Conservation (phyloP, 2,888 invertebrate species). For the Heliconius erato region DNA sequence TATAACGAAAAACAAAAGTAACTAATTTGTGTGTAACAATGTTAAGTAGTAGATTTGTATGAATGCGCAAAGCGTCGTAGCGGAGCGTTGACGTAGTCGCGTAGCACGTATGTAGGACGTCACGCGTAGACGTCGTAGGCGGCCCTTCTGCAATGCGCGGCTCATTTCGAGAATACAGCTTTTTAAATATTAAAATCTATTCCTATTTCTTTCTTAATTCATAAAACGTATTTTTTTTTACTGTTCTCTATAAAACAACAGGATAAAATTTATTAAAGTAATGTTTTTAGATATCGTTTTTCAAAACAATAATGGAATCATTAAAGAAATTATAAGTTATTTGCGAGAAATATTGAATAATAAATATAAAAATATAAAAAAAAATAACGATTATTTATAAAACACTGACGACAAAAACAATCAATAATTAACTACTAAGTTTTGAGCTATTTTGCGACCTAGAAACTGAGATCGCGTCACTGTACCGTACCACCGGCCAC, state of each 20-base stretch:
- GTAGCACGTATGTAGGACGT: slow-evolving; percentile 55
- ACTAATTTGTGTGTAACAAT: slow-evolving; percentile 2
- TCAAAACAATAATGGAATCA: neutral
- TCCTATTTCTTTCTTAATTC: neutral
- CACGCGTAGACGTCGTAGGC: slow-evolving; percentile 53
- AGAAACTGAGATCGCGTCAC: slow-evolving; percentile 75
- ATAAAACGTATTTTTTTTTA: neutral
- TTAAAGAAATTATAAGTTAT: neutral
- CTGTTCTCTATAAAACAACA: neutral
- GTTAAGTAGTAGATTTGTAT: slow-evolving; percentile 51
- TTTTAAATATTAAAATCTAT: slow-evolving; percentile 29
- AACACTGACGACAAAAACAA: slow-evolving; percentile 58
- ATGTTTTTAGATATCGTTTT: neutral
- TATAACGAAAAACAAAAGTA: slow-evolving; percentile 4
- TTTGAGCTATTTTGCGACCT: slow-evolving; percentile 76
- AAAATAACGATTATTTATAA: slow-evolving; percentile 31
- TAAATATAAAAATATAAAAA: neutral
- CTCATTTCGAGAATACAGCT: slow-evolving; percentile 34
- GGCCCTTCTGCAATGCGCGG: slow-evolving; percentile 50
- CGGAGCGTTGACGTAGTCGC: slow-evolving; percentile 57
- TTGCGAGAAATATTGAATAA: neutral
- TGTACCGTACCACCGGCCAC: slow-evolving; percentile 50
- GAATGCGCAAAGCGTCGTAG: slow-evolving; percentile 62
- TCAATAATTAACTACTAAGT: slow-evolving; percentile 65
- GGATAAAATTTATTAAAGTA: neutral